Conservation (phyloP, 2,113 vertebrate species). For the Psittacara wagleri region DNA sequence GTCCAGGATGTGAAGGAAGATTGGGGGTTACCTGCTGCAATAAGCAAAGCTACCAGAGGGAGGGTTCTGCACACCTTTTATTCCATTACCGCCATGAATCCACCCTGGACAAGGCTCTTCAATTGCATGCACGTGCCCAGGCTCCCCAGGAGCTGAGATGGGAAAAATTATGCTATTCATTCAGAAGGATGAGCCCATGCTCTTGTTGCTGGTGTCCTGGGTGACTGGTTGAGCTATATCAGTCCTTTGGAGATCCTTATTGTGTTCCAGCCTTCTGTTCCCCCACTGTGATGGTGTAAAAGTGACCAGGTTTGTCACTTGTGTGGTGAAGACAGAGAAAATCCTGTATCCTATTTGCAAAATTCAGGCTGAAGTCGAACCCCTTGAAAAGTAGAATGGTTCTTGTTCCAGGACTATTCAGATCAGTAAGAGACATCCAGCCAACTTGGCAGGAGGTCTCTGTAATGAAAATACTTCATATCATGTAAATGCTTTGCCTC, state of each 20-base stretch:
- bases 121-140: rapidly evolving
- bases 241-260: background rate
- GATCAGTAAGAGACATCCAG: background rate
- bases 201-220: background rate
- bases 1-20: background rate
- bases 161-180: background rate
- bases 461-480: background rate
- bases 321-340: background rate
- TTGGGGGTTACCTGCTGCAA: background rate
- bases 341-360: background rate
- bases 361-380: background rate
- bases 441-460: background rate
- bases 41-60: background rate
- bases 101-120: background rate
- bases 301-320: background rate
- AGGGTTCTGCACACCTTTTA: background rate
- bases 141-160: background rate
- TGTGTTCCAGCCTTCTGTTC: background rate
- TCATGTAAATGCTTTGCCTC: background rate
- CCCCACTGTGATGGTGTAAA: background rate
- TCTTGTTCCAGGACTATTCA: background rate
- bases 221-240: background rate
- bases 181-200: background rate
- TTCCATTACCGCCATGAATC: background rate
- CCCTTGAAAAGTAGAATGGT: background rate